These are phyloP conservation scores for Catharus bicknelli DNA, from an alignment of 2,113 vertebrate genomes.

Conservation along the genomic window DNA sequence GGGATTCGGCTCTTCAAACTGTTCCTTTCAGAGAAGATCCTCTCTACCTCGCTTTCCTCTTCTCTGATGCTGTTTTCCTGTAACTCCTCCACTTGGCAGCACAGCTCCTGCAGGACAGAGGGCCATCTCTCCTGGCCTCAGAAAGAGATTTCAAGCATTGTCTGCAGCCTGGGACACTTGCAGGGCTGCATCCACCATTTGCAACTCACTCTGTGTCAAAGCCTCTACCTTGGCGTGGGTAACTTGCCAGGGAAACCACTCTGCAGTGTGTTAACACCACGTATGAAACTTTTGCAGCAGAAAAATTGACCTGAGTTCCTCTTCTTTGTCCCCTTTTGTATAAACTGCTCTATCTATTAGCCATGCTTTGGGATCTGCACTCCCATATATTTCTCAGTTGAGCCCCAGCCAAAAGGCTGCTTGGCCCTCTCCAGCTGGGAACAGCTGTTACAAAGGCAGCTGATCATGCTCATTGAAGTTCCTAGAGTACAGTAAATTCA, in stretches of 20 bases:
- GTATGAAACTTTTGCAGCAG: neutral
- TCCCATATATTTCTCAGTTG: neutral
- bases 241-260: neutral
- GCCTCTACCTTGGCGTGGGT: accelerated
- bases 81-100: neutral
- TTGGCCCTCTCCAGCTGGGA: neutral
- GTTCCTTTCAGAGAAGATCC: neutral
- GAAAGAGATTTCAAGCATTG: neutral
- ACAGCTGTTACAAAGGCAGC: neutral
- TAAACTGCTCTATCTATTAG: accelerated
- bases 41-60: accelerated
- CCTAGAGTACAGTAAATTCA: neutral
- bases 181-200: neutral
- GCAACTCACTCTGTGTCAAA: neutral
- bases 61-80: neutral
- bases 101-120: neutral
- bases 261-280: accelerated
- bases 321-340: accelerated
- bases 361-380: neutral
- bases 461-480: accelerated
- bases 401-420: neutral
- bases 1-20: neutral
- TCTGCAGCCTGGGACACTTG: neutral
- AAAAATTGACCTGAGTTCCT: accelerated
- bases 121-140: neutral